A percentile compares a stretch with the other conserved stretches of the same genome.
Evolutionary conservation across 2,888 invertebrate genomes (phyloP).

Genomic region (Ormyrus thymus): DNA sequence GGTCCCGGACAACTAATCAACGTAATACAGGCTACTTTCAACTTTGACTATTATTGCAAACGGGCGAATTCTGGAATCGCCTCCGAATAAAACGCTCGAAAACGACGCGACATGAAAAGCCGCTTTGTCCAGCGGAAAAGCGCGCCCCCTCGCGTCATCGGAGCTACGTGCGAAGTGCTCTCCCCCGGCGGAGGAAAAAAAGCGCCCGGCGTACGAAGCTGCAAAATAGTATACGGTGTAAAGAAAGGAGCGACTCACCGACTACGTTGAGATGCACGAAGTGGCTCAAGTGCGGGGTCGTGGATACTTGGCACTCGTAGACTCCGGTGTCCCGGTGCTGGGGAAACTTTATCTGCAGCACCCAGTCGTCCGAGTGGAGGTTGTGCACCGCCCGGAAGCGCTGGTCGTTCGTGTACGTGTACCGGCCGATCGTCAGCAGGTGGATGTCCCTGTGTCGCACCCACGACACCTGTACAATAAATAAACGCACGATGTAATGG

Average conservation of each 20-base stretch:
- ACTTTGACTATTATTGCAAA: no score
- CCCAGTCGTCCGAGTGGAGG: slow-evolving; percentile 92
- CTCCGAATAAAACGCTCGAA: no score
- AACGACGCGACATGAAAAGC: no score
- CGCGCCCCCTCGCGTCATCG: no score
- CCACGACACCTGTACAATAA: slow-evolving; percentile 88
- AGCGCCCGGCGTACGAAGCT: not conserved
- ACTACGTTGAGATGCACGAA: slow-evolving; percentile 93
- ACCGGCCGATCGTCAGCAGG: slow-evolving; percentile 90
- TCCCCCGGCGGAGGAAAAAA: not conserved
- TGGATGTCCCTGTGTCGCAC: slow-evolving; percentile 93
- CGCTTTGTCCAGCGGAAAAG: not conserved
- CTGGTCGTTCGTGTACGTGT: slow-evolving; percentile 94
- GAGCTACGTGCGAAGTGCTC: slow-evolving; percentile 4
- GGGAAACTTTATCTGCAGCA: slow-evolving; percentile 92
- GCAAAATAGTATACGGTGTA: not conserved
- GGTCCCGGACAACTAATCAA: no score
- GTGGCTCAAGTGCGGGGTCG: slow-evolving; percentile 94
- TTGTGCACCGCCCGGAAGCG: slow-evolving; percentile 83
- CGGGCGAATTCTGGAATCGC: no score
- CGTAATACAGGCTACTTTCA: no score
- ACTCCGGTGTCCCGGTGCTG: slow-evolving; percentile 92
- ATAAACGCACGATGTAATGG: not conserved
- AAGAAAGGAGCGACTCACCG: slow-evolving; percentile 83
- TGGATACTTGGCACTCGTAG: slow-evolving; percentile 96